phyloP scores from a whole-genome alignment of 2,888 invertebrate species.

The Epinotia demarniana region DNA sequence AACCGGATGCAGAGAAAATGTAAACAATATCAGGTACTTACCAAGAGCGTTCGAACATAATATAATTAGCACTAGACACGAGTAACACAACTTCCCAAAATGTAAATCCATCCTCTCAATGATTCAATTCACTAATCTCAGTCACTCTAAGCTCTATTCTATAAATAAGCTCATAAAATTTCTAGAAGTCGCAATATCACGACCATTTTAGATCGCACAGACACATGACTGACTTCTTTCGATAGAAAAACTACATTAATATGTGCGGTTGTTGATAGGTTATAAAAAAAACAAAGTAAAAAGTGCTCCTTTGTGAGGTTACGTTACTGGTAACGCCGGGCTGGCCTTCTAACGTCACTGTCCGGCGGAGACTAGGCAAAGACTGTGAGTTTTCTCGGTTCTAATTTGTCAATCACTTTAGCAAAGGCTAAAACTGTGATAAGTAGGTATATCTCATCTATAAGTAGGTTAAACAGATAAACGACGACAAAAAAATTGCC shows the following conservation, averaged over 20 bases:
- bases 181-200: neutral
- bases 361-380: constrained; percentile 18
- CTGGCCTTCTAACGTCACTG: constrained; percentile 30
- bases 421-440: too few relatives aligned
- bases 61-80: constrained; percentile 17
- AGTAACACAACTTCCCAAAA: constrained; percentile 19
- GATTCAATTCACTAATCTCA: neutral
- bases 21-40: constrained; percentile 30
- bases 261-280: constrained; percentile 25
- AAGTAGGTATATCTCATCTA: too few relatives aligned
- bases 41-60: constrained; percentile 12
- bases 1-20: constrained; percentile 7
- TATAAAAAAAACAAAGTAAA: constrained; percentile 37
- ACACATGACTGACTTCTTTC: constrained; percentile 27
- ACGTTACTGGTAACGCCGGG: constrained; percentile 1
- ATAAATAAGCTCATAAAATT: neutral
- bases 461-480: too few relatives aligned
- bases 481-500: too few relatives aligned
- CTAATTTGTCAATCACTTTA: neutral
- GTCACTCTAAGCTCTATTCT: neutral
- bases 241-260: constrained; percentile 38
- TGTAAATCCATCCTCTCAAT: constrained; percentile 17
- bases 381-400: constrained; percentile 14
- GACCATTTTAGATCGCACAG: constrained; percentile 29
- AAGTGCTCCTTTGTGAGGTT: constrained; percentile 12